Evolutionary conservation across 2,797 vertebrate genomes (phyloP), one percentile per base, ranked within the genome.

Genomic region (Peromyscus eremicus): DNA sequence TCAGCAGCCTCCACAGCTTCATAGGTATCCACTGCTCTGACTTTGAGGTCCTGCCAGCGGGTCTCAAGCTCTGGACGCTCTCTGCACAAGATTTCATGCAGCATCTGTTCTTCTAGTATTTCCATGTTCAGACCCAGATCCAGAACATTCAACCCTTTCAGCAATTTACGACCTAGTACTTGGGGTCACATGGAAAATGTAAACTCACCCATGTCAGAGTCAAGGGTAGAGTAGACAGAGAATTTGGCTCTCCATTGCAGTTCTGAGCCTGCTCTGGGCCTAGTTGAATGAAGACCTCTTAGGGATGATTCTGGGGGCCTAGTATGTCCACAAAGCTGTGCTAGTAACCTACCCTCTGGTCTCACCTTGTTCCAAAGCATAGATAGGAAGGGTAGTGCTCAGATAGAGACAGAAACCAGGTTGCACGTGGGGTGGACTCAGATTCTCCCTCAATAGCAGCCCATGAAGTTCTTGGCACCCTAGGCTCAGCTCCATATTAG

Each of bases 101-200:
- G 98, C 98, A 99, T 97, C 94, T 99, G 97, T 87, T 99, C 98
- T 97, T 99, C 98, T 80, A 99, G 97, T 77, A 99, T 98, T 5
- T 98, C 97, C 55, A 95, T 94, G 97, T 99, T 98, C 77, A 99
- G 97, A 73, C 99, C 98, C 94, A 99, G 97, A 98, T 99, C 99
- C 77, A 99, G 97, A 57, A 99, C 98, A 40, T 97, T 97, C 19
- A 99, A 97, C 88, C 94, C 93, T 91, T 99, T 98, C 97, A 99
- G 96, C 62, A 99, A 93, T 37, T 98, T 98, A 0, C 97, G 97
- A 77, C 98, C 98, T 81, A 99, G 96, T 84, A 97, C 99, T 99
- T 95, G 68, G 89, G 57, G 68, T 94, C 70, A 97, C 32, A 94
- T 25, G 25, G 46, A 85, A 96, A 68, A 94, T 16, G 19, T 32